Evolutionary conservation across 2,888 invertebrate species (phyloP), one percentile per base, ranked within the genome.

Genomic region (Sturmia bella): DNA sequence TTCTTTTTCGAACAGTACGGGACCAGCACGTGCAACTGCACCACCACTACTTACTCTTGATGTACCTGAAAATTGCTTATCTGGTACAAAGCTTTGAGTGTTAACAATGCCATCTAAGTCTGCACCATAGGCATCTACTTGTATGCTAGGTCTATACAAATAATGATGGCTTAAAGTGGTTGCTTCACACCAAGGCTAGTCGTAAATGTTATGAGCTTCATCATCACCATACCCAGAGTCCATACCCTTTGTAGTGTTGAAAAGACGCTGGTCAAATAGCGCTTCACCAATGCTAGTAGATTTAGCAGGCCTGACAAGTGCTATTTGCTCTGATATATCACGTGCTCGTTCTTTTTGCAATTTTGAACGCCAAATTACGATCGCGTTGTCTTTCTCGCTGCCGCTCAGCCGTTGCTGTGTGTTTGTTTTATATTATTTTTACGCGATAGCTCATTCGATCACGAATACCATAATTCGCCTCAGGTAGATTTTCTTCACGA

Each of bases 261-360:
- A 99, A 13, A 99, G 92, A 39, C 99, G 92, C 89, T 98, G 98
- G 91, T 99, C 99, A 90, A 98, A 99, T 89, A 96, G 94, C 0
- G 94, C 94, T 87, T 98, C 98, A 0, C 94, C 95, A 6, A 93
- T 93, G 9, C 92, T 90, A 11, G 92, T 91, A 4, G 93, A 93
- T 88, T 96, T 95, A 0, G 98, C 95, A 0, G 99, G 99, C 92
- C 99, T 91, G 0, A 99, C 99, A 13, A 99, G 93, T 0, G 99
- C 99, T 85, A 99, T 99, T 92, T 99, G 98, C 89, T 99, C 99
- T 9, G 98, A 98, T 77, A 99, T 98, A 88, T 99, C 99, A 3
- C 99, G 94, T 86, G 99, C 99, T 2, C 98, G 93, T 87, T 98
- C 97, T 50, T 96, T 93, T 87, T 96, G 96, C 72, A 99, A 90